These are phyloP conservation scores for Pseudochromis fuscus DNA, from an alignment of 2,797 vertebrate species.

Conservation along the genomic window DNA sequence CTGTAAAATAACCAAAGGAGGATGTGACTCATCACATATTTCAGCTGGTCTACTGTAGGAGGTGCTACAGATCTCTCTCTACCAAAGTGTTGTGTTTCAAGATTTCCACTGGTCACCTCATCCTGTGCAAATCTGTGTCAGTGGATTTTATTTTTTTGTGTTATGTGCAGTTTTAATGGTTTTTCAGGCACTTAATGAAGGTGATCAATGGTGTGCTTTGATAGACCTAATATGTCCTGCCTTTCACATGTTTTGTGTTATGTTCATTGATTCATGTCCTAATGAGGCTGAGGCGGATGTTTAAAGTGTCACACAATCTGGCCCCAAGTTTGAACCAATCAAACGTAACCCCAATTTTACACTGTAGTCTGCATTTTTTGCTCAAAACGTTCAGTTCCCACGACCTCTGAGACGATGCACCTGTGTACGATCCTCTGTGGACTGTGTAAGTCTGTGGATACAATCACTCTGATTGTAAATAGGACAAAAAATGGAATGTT, in stretches of 20 bases:
- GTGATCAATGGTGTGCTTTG: too few relatives aligned
- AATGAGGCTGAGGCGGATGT: background rate
- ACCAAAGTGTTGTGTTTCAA: background rate
- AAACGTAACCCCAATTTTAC: conserved; percentile 31
- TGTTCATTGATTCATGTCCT: background rate
- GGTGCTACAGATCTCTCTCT: background rate
- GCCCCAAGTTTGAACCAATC: conserved; percentile 61
- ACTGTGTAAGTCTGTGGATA: conserved; percentile 44
- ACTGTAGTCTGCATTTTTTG: background rate
- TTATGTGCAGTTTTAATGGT: too few relatives aligned
- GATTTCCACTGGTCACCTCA: background rate
- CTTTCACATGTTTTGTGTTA: background rate
- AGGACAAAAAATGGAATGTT: background rate
- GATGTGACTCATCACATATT: background rate
- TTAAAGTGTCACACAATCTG: background rate
- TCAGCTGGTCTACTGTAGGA: conserved; percentile 4
- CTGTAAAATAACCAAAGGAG: background rate
- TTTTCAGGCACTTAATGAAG: too few relatives aligned
- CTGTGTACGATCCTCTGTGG: conserved; percentile 29
- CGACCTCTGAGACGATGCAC: conserved; percentile 32
- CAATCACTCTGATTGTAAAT: background rate
- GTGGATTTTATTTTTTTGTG: too few relatives aligned
- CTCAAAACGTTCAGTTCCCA: background rate
- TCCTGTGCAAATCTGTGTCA: too few relatives aligned
- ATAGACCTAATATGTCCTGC: fast-evolving